phyloP scores from a whole-genome alignment of 2,113 vertebrate species.

The Zapornia atra region DNA sequence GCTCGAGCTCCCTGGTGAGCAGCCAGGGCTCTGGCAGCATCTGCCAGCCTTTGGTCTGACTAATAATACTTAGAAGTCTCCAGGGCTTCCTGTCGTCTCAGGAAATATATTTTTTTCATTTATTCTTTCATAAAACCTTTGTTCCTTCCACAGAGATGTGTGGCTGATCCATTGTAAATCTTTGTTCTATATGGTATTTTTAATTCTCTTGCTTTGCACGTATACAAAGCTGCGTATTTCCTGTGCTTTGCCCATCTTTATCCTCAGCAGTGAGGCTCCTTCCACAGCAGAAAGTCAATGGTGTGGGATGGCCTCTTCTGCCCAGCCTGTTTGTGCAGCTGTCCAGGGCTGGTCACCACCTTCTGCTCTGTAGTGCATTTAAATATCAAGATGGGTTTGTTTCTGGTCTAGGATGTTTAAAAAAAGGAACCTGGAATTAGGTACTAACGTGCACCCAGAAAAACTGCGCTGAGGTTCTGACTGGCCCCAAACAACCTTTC shows the following conservation, averaged over 20 bases:
- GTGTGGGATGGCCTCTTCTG: neutral
- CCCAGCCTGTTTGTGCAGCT: neutral
- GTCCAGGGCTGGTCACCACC: neutral
- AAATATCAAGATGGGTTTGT: neutral
- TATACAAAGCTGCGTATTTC: neutral
- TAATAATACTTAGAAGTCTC: slow-evolving; percentile 6
- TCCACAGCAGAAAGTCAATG: neutral
- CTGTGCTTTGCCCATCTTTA: neutral
- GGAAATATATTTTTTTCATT: neutral
- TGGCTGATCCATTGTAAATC: neutral
- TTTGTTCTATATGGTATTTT: neutral
- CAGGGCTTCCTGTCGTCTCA: neutral
- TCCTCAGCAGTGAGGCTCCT: neutral
- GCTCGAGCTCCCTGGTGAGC: neutral
- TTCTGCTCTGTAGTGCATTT: neutral
- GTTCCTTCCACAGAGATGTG: neutral
- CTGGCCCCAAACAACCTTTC: neutral
- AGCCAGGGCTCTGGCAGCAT: neutral
- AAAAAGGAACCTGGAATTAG: neutral
- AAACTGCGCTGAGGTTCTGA: neutral
- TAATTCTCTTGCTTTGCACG: neutral
- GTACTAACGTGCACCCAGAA: neutral
- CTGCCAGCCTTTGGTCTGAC: slow-evolving; percentile 14
- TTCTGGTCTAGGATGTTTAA: neutral
- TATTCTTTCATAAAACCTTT: neutral